phyloP scores from a whole-genome alignment of 1,140 invertebrate species.

The Apis cerana region DNA sequence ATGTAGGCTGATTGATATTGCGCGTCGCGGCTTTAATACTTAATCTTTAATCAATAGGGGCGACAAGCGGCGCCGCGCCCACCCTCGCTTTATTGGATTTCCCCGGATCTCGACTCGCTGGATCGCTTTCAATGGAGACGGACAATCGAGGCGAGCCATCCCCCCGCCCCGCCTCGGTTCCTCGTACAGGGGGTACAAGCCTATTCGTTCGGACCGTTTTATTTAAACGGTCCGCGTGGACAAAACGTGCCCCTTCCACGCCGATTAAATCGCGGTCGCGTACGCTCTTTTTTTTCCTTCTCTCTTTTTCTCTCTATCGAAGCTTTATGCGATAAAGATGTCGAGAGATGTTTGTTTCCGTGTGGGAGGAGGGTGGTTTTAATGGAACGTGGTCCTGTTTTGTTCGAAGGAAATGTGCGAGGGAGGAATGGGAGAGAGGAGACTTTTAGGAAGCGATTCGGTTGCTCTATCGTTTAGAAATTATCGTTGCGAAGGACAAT shows the following conservation, averaged over 20 bases:
- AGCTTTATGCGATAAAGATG: not conserved
- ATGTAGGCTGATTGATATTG: conserved; percentile 48
- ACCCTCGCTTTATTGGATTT: conserved; percentile 34
- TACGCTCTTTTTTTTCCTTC: not conserved
- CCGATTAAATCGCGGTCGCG: not conserved
- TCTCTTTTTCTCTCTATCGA: no score
- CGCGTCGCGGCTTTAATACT: conserved; percentile 49
- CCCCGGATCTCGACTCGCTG: conserved; percentile 34
- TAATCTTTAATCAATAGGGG: conserved; percentile 52
- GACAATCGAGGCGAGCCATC: conserved; percentile 6
- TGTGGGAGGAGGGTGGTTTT: no score
- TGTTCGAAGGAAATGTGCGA: no score
- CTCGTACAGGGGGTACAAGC: not conserved
- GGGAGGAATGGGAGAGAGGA: no score
- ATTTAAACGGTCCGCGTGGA: conserved; percentile 14
- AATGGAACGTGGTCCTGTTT: no score
- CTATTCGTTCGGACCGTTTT: conserved; percentile 38
- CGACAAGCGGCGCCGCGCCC: conserved; percentile 14
- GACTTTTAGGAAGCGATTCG: no score
- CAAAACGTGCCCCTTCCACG: not conserved
- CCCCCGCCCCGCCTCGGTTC: not conserved
- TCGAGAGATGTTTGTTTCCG: not conserved
- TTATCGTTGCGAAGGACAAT: no score
- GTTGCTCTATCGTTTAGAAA: no score
- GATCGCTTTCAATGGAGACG: conserved; percentile 42